phyloP scores from a whole-genome alignment of 2,888 invertebrate genomes.

The Macrosoma leucophasiata region DNA sequence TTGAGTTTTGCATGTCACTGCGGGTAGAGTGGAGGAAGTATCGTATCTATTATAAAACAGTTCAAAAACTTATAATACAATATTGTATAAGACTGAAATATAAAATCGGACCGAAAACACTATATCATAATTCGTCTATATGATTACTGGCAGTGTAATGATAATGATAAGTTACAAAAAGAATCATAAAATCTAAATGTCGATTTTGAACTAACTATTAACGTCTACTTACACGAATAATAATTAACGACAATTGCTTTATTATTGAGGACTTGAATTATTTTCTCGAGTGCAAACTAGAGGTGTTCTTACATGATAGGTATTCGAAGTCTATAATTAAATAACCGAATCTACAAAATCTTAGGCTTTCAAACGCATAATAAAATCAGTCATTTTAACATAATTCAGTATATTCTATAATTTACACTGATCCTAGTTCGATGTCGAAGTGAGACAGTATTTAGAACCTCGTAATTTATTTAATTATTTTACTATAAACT shows the following conservation, averaged over 20 bases:
- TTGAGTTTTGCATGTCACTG: slow-evolving; percentile 26
- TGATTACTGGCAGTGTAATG: slow-evolving; percentile 72
- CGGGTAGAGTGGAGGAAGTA: slow-evolving; percentile 31
- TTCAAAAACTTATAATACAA: slow-evolving; percentile 65
- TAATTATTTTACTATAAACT: slow-evolving; percentile 68
- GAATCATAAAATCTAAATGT: slow-evolving; percentile 43
- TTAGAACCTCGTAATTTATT: slow-evolving; percentile 52
- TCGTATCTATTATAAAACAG: slow-evolving; percentile 47
- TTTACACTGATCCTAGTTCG: slow-evolving; percentile 70
- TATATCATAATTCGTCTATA: slow-evolving; percentile 66
- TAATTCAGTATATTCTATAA: slow-evolving; percentile 73
- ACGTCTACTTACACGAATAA: slow-evolving; percentile 66
- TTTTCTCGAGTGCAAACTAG: slow-evolving; percentile 70
- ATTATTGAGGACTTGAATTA: slow-evolving; percentile 58
- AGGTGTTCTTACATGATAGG: slow-evolving; percentile 68
- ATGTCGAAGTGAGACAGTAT: slow-evolving; percentile 66
- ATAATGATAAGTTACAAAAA: slow-evolving; percentile 50
- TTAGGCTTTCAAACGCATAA: slow-evolving; percentile 74
- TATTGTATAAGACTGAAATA: slow-evolving; percentile 69
- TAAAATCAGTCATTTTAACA: slow-evolving; percentile 76
- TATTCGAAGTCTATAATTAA: slow-evolving; percentile 61
- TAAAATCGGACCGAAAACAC: slow-evolving; percentile 66
- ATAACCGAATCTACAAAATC: slow-evolving; percentile 69
- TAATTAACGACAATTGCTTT: slow-evolving; percentile 72
- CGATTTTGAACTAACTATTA: slow-evolving; percentile 42